phyloP scores from a whole-genome alignment of 2,113 vertebrate species.

The Tyto alba region DNA sequence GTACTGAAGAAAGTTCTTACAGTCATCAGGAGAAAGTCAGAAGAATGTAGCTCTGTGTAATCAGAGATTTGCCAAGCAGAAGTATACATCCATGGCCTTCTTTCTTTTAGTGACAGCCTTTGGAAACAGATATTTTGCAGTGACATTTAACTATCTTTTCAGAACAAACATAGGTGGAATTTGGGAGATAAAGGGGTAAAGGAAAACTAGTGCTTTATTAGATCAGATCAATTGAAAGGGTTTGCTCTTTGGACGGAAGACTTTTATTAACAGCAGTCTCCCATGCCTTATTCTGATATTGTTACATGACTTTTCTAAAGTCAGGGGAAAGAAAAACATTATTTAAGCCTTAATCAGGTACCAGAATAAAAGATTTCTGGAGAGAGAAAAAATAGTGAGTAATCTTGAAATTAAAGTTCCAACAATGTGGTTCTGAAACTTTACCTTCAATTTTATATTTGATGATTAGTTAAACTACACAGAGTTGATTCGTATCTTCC shows the following conservation, averaged over 20 bases:
- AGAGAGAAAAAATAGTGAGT: not conserved
- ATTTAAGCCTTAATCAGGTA: not conserved
- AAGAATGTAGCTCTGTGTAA: not conserved
- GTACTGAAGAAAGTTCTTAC: not conserved
- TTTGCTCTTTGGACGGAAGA: not conserved
- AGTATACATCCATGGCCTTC: not conserved
- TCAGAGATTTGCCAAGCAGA: not conserved
- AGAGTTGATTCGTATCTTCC: not conserved
- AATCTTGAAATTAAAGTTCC: not conserved
- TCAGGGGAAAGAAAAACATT: not conserved
- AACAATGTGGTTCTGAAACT: not conserved
- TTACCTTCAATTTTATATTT: not conserved
- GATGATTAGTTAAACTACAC: not conserved
- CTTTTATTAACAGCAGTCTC: not conserved
- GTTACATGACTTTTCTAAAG: not conserved
- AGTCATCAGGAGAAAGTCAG: not conserved
- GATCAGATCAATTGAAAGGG: not conserved
- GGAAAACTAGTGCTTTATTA: not conserved
- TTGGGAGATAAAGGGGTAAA: constrained; percentile 3
- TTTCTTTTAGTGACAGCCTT: not conserved
- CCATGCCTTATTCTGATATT: not conserved
- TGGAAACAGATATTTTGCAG: not conserved
- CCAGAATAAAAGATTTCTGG: not conserved
- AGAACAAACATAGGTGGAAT: not conserved
- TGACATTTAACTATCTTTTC: not conserved